These are phyloP conservation scores for Ditula angustiorana DNA, from an alignment of 2,888 invertebrate genomes.

Conservation along the genomic window DNA sequence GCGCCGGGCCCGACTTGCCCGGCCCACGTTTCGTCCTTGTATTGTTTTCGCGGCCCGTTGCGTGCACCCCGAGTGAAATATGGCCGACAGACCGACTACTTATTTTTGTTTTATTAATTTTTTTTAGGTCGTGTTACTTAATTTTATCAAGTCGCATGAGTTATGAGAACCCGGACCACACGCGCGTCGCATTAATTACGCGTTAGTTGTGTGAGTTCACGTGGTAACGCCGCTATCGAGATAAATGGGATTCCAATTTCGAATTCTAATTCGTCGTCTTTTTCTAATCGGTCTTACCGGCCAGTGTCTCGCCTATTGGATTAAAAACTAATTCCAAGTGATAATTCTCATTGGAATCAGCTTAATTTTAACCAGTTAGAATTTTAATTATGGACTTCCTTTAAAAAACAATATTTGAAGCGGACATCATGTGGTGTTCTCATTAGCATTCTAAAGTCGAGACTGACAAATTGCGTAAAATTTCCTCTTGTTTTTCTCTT, in stretches of 20 bases:
- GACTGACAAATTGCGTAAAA: constrained; percentile 17
- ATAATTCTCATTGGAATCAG: constrained; percentile 21
- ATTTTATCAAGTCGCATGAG: constrained; percentile 84
- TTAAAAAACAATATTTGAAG: constrained; percentile 14
- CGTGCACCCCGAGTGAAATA: constrained; percentile 83
- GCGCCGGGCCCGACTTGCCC: constrained; percentile 44
- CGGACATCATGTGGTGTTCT: constrained; percentile 34
- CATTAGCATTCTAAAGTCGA: constrained; percentile 29
- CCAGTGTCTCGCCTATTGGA: constrained; percentile 41
- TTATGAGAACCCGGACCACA: constrained; percentile 83
- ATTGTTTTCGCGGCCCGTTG: constrained; percentile 83
- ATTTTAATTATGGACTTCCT: constrained; percentile 23
- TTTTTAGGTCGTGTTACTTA: constrained; percentile 82
- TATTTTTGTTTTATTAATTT: constrained; percentile 71
- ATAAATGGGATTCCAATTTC: constrained; percentile 47
- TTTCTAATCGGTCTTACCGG: constrained; percentile 38
- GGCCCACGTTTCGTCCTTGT: constrained; percentile 77
- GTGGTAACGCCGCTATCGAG: constrained; percentile 42
- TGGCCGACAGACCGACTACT: constrained; percentile 80
- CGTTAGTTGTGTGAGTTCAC: constrained; percentile 62
- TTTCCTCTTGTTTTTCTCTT: constrained; percentile 2
- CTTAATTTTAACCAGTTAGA: constrained; percentile 23
- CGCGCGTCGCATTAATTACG: constrained; percentile 78
- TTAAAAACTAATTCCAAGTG: constrained; percentile 13
- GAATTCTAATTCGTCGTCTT: constrained; percentile 43